Conservation (phyloP, 2,888 invertebrate species). For the Xestia ashworthii region DNA sequence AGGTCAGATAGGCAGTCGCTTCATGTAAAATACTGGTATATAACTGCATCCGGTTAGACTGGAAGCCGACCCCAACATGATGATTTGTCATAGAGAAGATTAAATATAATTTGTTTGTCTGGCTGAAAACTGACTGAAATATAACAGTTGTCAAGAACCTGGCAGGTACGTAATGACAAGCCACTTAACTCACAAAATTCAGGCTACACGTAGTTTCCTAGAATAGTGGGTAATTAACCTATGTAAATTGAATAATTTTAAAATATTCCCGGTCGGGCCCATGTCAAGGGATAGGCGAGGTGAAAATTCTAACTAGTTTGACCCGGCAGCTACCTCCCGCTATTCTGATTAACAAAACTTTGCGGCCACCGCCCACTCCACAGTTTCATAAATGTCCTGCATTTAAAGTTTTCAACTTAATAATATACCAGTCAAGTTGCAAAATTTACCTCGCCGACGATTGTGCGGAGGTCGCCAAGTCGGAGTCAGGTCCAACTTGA, state of each 20-base stretch:
- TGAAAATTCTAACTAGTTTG: constrained; percentile 82
- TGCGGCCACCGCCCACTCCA: constrained; percentile 73
- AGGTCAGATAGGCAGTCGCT: too few species aligned
- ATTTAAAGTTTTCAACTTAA: constrained; percentile 80
- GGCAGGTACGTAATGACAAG: constrained; percentile 36
- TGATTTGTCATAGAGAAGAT: background rate
- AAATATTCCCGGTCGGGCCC: constrained; percentile 77
- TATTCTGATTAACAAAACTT: constrained; percentile 87
- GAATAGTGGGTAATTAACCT: constrained; percentile 79
- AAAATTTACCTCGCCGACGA: constrained; percentile 57
- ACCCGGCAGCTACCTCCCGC: constrained; percentile 71
- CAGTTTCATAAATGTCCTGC: constrained; percentile 80
- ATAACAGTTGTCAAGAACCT: constrained; percentile 15
- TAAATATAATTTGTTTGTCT: background rate
- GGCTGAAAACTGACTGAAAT: background rate
- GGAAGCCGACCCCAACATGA: too few species aligned
- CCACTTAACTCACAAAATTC: constrained; percentile 60
- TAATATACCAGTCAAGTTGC: constrained; percentile 66
- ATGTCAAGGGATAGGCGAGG: constrained; percentile 77
- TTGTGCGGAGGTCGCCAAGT: constrained; percentile 47
- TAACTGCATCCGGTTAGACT: too few species aligned
- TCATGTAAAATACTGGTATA: too few species aligned
- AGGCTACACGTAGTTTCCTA: constrained; percentile 69
- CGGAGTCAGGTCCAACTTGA: constrained; percentile 52
- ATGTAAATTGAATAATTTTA: constrained; percentile 85